Conservation (phyloP, 2,797 vertebrate species). For the Muraenolepis orangiensis region DNA sequence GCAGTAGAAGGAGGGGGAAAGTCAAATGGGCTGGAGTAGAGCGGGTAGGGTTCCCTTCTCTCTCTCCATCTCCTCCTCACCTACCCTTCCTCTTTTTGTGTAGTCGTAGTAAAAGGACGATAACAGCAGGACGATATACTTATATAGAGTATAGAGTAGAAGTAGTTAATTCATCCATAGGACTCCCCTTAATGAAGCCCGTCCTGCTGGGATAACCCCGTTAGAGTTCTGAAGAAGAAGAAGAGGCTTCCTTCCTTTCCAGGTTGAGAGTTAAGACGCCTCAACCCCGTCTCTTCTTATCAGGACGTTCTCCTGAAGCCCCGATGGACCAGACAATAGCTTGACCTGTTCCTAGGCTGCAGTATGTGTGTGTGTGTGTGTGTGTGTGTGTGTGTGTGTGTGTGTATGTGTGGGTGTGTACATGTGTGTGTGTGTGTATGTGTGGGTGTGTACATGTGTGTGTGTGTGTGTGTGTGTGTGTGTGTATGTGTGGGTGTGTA, state of each 20-base stretch:
- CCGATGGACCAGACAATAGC: slow-evolving; percentile 17
- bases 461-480: background rate
- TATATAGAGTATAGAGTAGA: no score
- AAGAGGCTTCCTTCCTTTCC: slow-evolving; percentile 10
- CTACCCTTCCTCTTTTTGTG: no score
- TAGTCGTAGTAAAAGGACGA: no score
- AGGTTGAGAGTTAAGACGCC: background rate
- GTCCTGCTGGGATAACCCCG: slow-evolving; percentile 13
- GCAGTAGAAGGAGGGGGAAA: no score
- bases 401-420: background rate
- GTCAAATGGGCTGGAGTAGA: no score
- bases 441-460: background rate
- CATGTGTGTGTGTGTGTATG: background rate
- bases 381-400: background rate
- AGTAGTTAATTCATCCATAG: no score
- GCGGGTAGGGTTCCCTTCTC: no score
- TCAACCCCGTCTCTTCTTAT: slow-evolving; percentile 16
- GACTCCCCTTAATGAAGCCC: background rate
- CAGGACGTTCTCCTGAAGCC: slow-evolving; percentile 19
- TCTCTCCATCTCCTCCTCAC: no score
- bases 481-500: background rate
- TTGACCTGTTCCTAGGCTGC: slow-evolving; percentile 21
- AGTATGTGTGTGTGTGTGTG: background rate
- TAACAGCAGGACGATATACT: no score
- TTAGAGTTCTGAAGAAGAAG: slow-evolving; percentile 3